Base-by-base conservation (phyloP, 1,140 invertebrate genomes). In the Drosophila nigrodunni region DNA sequence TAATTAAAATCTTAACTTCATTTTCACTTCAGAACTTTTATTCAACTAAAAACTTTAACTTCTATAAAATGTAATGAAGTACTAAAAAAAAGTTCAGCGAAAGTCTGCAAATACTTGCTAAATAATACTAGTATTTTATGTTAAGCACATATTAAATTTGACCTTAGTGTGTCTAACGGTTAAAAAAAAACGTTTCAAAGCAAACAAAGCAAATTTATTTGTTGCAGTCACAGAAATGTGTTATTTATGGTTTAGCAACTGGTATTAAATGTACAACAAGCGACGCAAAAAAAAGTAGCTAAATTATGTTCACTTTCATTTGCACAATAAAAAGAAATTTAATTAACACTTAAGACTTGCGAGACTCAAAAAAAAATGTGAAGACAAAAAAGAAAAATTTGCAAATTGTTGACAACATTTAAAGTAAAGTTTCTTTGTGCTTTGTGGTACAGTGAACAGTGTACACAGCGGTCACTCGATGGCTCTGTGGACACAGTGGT, bases 391-490 rank as follows among this genome's bases (percentile, higher is more conserved):
- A 13, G 34, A 71, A 13, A 55, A 50, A 44, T 50, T 88, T 87
- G 83, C 83, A 87, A 87, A 88, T 89, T 88, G 83, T 89, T 88
- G 80, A 85, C 83, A 88, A 82, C 82, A 70, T 87, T 85, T 58
- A 67, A 74, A 72, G 54, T 71, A 57, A 61, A 61, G 39, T 79
- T 76, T 74, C 57, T 79, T 71, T 72, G 55, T 52, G 18, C 25
- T 37, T 21, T 69, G 44, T 39, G 8, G 15, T 55, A 15, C 25
- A 30, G 25, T 30, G 4, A 30, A 30, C 30, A 8, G 30, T 73
- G 37, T 46, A 15, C 72, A 62, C 25, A 3, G 58, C 46, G 54
- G 65, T 55, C 70, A 73, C 21, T 57, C 37, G 50, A 39, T 58
- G 64, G 25, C 37, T 21, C 46, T 10, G 58, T 70, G 58, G 64